Evolutionary conservation across 2,888 invertebrate species (phyloP), one percentile per base, ranked within the genome.

Genomic region (Pachydiplax longipennis): DNA sequence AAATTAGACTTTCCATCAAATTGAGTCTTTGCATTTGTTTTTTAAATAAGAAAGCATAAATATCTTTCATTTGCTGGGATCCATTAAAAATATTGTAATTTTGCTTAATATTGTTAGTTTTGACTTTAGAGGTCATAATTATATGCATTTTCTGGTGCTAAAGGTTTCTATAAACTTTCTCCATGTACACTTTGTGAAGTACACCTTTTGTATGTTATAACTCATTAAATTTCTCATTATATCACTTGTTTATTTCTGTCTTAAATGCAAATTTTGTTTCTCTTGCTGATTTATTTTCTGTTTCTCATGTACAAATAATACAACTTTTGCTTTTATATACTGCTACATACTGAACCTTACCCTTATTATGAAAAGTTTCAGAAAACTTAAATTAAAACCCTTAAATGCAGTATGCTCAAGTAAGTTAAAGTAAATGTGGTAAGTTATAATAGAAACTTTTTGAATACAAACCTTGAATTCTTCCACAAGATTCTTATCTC

Each of bases 121-220:
- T 58, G 58, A 58, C 37, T n/a, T 22, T 87, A 65, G 87, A 65
- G 87, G 65, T 61, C 87, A 87, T 87, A 35, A 87, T 22, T 61
- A 87, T 37, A 37, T 65, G 87, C 87, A 87, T 87, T 87, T 87
- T 37, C 37, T 37, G 87, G 40, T 61, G 87, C 61, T 65, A 65
- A 87, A 58, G 53, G 35, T 65, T 61, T 87, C 87, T 87, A 37
- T 87, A n/a, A 87, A 65, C 61, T n/a, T 87, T 61, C 37, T 65
- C 18, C 87, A 87, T 35, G 22, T 22, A 87, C 35, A 31, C 35
- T 13, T 58, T 58, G 61, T 87, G 13, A 65, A 61, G 73, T 73
- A 65, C n/a, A 65, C 37, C 61, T 35, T 31, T 65, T 87, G 83
- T 61, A 87, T 87, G 31, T 48, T 40, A n/a, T 87, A 2, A 40